These are phyloP conservation scores for Rhinoderma darwinii DNA, from an alignment of 2,113 vertebrate genomes.

Conservation along the genomic window DNA sequence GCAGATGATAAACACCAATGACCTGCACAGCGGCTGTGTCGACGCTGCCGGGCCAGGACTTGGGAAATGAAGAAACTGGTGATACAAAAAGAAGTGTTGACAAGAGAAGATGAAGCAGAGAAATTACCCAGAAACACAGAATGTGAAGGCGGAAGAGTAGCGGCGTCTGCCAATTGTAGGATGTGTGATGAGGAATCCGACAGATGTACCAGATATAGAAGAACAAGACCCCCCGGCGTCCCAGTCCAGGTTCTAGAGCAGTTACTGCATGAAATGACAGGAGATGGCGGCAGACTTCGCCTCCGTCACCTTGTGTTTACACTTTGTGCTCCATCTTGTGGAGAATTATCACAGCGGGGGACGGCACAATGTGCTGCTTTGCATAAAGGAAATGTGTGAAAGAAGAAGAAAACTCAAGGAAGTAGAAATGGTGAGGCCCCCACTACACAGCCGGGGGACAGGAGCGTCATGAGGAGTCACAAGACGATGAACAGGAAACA, in stretches of 20 bases:
- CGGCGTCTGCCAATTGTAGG: too few relatives aligned
- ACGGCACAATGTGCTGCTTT: background rate
- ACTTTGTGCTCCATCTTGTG: background rate
- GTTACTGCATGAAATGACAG: too few relatives aligned
- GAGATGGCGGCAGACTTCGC: background rate
- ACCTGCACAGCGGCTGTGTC: background rate
- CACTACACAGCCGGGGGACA: background rate
- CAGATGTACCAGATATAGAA: too few relatives aligned
- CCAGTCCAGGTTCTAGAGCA: too few relatives aligned
- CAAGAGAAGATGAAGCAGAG: background rate
- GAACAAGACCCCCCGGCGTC: too few relatives aligned
- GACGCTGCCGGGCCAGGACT: background rate
- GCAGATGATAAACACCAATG: background rate
- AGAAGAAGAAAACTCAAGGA: constrained; percentile 44
- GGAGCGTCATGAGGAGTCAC: background rate
- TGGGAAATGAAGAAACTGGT: background rate
- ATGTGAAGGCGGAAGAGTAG: background rate
- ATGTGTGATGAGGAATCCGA: too few relatives aligned
- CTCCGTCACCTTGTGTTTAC: background rate
- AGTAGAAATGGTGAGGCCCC: background rate
- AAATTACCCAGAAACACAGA: background rate
- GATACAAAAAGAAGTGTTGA: background rate
- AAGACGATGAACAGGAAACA: background rate
- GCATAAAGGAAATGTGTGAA: background rate
- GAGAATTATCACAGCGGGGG: constrained; percentile 2